Evolutionary conservation across 1,140 invertebrate species (phyloP), one percentile per base, ranked within the genome.

Genomic region (Oreohelix idahoensis): DNA sequence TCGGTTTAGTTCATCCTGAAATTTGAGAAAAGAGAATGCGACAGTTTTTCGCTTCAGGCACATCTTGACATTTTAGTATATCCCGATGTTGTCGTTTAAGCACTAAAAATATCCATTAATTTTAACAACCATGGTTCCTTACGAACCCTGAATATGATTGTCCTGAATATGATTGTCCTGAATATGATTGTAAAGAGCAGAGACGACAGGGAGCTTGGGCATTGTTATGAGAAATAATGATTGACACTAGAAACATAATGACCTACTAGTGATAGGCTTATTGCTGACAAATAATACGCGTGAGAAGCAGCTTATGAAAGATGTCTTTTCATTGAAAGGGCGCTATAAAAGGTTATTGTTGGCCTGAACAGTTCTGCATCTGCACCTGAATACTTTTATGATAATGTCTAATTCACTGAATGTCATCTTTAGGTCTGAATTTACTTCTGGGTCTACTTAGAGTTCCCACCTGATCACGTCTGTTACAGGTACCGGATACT

Each of bases 71-170:
- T 58, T 58, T 26, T 58, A 26, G 23, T 23, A 17, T 26, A 58
- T 11, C 51, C n/a, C 51, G 51, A 58, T 58, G 8, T 58, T 58
- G 10, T 23, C 51, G 26, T 58, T 58, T 58, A 58, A 58, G 51
- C 51, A 58, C 51, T 58, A 58, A 58, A 58, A 58, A 58, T 58
- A 58, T 58, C 51, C 51, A 58, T 58, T 58, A 58, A 58, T 58
- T 58, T 58, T 11, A 58, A 58, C 51, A 58, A 20, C 51, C 51
- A 11, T 26, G 20, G 51, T 26, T 58, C 26, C 51, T 15, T 23
- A 11, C 51, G 17, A 58, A 17, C 51, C 51, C 20, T 26, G 51
- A 58, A 23, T 58, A 23, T 23, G 10, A 58, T 58, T 20, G 2
- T 20, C n/a, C n/a, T n/a, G n/a, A n/a, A n/a, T n/a, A n/a, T n/a